A percentile compares a stretch with the other conserved stretches of the same genome.
Evolutionary conservation across 1,140 invertebrate genomes (phyloP).

Genomic region (Drosophila ogumai): DNA sequence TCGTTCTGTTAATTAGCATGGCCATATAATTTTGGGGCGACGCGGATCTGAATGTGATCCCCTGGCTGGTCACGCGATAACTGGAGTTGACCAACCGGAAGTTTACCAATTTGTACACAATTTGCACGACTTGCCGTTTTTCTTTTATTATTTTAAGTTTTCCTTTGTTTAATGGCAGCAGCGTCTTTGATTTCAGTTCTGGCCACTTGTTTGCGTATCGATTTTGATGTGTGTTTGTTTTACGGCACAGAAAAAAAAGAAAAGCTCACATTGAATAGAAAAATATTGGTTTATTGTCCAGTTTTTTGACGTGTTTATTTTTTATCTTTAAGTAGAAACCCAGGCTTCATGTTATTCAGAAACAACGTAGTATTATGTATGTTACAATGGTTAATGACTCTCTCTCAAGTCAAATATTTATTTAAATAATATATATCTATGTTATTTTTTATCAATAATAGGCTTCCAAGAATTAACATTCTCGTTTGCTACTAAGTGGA

Average conservation of each 20-base stretch:
- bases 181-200: conserved; percentile 65
- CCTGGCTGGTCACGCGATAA: conserved; percentile 56
- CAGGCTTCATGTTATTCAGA: too few species aligned
- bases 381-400: too few species aligned
- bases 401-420: too few species aligned
- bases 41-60: conserved; percentile 15
- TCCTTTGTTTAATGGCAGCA: conserved; percentile 26
- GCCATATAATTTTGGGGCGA: conserved; percentile 49
- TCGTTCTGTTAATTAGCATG: conserved; percentile 78
- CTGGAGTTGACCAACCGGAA: conserved; percentile 57
- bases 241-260: conserved; percentile 2
- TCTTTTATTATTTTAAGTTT: conserved; percentile 11
- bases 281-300: not conserved
- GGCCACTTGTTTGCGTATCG: conserved; percentile 39
- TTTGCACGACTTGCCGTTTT: conserved; percentile 55
- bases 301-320: not conserved
- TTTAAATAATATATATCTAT: too few species aligned
- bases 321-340: not conserved
- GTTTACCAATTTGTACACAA: conserved; percentile 62
- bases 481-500: not conserved
- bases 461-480: too few species aligned
- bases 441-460: too few species aligned
- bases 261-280: not conserved
- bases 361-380: not conserved
- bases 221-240: conserved; percentile 30